phyloP scores from a whole-genome alignment of 35 echinoderm and acorn worm species.

The Lytechinus variegatus region DNA sequence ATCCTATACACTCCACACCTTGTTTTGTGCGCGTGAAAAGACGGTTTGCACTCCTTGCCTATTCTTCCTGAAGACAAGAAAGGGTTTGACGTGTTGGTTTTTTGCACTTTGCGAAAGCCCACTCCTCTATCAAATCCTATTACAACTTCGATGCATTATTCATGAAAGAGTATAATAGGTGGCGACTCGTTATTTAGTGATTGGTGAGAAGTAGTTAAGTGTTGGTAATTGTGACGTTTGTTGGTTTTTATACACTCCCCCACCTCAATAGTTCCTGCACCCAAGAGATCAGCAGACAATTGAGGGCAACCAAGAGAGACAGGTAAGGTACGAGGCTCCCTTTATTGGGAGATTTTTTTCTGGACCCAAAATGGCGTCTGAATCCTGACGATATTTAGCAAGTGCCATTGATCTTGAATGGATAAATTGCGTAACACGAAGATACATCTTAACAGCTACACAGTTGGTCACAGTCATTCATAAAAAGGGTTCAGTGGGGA shows the following conservation, averaged over 20 bases:
- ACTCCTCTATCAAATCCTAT: conserved; percentile 43
- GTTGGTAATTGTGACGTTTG: conserved; percentile 45
- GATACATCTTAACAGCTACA: too few relatives aligned
- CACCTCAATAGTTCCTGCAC: neutral
- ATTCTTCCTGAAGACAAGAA: conserved; percentile 6
- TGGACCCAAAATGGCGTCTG: too few relatives aligned
- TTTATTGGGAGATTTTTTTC: too few relatives aligned
- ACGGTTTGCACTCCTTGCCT: neutral
- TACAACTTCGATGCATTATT: conserved; percentile 38
- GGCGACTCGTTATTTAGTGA: conserved; percentile 32
- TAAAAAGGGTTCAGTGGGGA: too few relatives aligned
- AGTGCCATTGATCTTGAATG: too few relatives aligned
- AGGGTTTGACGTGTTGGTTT: conserved; percentile 26
- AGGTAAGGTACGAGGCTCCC: neutral
- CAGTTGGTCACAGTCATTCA: too few relatives aligned
- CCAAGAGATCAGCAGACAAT: neutral
- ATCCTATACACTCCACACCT: conserved; percentile 4
- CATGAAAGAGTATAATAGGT: conserved; percentile 32
- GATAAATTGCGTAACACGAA: too few relatives aligned
- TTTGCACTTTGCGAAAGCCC: neutral
- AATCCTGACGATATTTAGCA: too few relatives aligned
- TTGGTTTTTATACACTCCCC: conserved; percentile 15
- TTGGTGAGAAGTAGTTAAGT: conserved; percentile 46
- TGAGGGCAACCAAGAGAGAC: neutral
- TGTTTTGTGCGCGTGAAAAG: conserved; percentile 15